Conservation (phyloP, 2,888 invertebrate species). For the Drosophila setosimentum region DNA sequence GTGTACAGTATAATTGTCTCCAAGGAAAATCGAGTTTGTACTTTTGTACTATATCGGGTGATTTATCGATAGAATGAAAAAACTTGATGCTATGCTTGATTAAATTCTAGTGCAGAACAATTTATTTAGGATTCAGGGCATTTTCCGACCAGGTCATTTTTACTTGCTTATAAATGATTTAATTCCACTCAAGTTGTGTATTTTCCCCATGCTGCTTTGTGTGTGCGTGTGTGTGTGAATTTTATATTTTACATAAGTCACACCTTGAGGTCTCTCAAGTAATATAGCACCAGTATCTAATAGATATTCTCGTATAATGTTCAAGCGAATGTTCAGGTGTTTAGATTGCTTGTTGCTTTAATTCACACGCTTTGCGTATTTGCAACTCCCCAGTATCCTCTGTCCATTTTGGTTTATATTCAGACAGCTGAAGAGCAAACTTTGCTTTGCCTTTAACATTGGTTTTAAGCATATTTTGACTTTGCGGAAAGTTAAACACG, state of each 20-base stretch:
- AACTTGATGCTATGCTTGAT: neutral
- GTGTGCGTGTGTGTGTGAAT: too few relatives aligned
- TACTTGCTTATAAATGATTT: neutral
- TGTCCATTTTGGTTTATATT: neutral
- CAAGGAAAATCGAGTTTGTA: neutral
- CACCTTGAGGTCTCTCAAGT: conserved; percentile 44
- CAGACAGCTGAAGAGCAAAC: conserved; percentile 15
- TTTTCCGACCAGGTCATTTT: neutral
- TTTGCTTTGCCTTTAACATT: conserved; percentile 24
- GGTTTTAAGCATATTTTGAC: conserved; percentile 18
- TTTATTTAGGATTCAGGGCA: neutral
- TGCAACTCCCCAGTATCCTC: neutral
- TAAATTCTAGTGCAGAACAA: neutral
- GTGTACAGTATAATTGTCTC: neutral
- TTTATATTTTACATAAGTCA: conserved; percentile 44
- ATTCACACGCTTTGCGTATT: conserved; percentile 26
- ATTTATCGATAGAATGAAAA: neutral
- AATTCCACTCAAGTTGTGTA: neutral
- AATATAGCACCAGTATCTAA: conserved; percentile 32
- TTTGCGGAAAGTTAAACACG: conserved; percentile 46
- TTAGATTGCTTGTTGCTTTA: conserved; percentile 33
- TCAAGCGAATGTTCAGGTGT: conserved; percentile 26
- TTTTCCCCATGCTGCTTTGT: neutral
- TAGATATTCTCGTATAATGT: conserved; percentile 29
- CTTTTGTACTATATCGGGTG: neutral